Conservation (phyloP, 2,888 invertebrate species). For the Pharmacophagus antenor region DNA sequence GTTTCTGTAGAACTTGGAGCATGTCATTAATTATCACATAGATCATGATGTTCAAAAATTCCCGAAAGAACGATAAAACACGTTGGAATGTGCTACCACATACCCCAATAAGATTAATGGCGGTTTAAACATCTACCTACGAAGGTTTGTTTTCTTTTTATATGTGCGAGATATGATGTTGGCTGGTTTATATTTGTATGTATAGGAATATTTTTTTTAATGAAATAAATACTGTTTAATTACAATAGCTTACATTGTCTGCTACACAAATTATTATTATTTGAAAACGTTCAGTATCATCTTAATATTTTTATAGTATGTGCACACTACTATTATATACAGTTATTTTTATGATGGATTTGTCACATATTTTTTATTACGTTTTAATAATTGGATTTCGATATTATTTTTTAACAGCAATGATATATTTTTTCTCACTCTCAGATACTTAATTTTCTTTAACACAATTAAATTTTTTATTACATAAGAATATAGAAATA, state of each 20-base stretch:
- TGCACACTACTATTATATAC: too few species aligned
- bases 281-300: not conserved
- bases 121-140: conserved; percentile 27
- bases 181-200: conserved; percentile 10
- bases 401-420: too few species aligned
- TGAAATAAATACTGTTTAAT: not conserved
- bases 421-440: too few species aligned
- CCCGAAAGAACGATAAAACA: conserved; percentile 19
- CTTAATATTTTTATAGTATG: not conserved
- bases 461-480: not conserved
- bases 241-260: not conserved
- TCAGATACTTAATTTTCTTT: too few species aligned
- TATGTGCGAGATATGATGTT: conserved; percentile 16
- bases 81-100: conserved; percentile 28
- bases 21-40: conserved; percentile 15
- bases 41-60: conserved; percentile 20
- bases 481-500: conserved; percentile 1
- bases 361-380: too few species aligned
- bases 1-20: not conserved
- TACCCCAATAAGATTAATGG: conserved; percentile 29
- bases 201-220: conserved; percentile 10
- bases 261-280: not conserved
- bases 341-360: too few species aligned
- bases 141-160: conserved; percentile 24
- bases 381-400: too few species aligned